Evolutionary conservation across 2,113 vertebrate genomes (phyloP).

Genomic region (Triplophysa dalaica): DNA sequence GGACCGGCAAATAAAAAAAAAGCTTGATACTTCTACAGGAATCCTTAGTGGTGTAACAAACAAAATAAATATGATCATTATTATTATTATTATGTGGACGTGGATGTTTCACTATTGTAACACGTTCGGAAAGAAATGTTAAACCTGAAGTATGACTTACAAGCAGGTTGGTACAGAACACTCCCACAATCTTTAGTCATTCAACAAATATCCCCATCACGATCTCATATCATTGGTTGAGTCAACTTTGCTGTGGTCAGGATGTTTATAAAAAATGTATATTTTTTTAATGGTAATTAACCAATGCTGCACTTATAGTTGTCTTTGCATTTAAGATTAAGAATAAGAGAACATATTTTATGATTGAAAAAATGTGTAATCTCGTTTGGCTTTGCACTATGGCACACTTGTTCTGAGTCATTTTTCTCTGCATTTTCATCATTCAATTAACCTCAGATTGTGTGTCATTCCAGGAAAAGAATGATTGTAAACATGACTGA

Average conservation of each 20-base stretch:
- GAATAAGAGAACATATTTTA: not conserved
- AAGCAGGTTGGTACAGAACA: too few species aligned
- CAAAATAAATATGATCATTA: not conserved
- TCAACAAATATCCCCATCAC: too few species aligned
- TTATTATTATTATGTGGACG: too few species aligned
- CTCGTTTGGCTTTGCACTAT: not conserved
- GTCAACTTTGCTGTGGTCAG: not conserved
- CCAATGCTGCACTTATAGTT: not conserved
- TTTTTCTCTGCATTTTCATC: not conserved
- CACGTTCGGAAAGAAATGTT: too few species aligned
- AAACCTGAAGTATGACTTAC: too few species aligned
- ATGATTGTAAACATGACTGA: constrained; percentile 14
- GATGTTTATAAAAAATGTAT: too few species aligned
- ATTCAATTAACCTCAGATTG: constrained; percentile 23
- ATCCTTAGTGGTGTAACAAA: not conserved
- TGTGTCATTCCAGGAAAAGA: constrained; percentile 24
- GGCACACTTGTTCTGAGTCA: constrained; percentile 3
- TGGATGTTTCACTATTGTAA: too few species aligned
- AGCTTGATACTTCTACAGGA: constrained; percentile 23
- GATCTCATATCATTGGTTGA: not conserved
- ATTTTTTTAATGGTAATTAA: not conserved
- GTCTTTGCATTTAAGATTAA: not conserved
- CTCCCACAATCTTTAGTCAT: too few species aligned
- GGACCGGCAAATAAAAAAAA: constrained; percentile 41
- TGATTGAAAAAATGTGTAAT: not conserved